Evolutionary conservation across 2,113 vertebrate species (phyloP).

Genomic region (Grallaria varia): DNA sequence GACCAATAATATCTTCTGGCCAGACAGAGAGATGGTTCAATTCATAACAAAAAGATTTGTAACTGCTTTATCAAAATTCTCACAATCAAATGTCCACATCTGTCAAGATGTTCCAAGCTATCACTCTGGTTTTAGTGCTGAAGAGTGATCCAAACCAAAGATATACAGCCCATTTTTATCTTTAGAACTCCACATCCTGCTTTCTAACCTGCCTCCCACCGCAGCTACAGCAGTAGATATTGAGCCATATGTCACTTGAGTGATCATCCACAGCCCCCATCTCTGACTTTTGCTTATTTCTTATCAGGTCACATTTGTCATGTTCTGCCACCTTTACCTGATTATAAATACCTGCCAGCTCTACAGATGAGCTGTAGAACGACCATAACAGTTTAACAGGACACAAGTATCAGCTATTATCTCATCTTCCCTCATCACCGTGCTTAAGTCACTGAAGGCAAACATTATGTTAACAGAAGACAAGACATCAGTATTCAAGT

Average conservation of each 20-base stretch:
- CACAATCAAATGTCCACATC: neutral
- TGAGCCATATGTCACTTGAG: neutral
- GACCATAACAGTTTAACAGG: accelerated
- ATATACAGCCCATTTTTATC: neutral
- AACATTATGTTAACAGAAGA: neutral
- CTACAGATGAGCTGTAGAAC: neutral
- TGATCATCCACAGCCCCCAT: neutral
- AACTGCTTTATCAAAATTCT: neutral
- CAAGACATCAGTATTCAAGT: neutral
- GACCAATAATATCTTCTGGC: neutral
- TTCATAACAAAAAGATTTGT: neutral
- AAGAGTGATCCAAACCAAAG: neutral
- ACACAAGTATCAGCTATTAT: neutral
- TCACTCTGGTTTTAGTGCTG: neutral
- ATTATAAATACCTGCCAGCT: neutral
- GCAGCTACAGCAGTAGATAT: neutral
- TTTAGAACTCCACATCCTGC: neutral
- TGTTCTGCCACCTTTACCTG: neutral
- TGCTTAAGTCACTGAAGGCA: neutral
- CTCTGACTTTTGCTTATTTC: neutral
- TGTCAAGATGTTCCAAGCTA: neutral
- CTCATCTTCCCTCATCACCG: neutral
- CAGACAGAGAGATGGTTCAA: neutral
- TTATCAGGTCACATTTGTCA: neutral
- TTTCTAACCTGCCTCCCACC: neutral